Percentiles rank a stretch among this genome's conserved stretches.
Evolutionary conservation across 2,888 invertebrate species (phyloP).

Genomic region (Clunio marinus): DNA sequence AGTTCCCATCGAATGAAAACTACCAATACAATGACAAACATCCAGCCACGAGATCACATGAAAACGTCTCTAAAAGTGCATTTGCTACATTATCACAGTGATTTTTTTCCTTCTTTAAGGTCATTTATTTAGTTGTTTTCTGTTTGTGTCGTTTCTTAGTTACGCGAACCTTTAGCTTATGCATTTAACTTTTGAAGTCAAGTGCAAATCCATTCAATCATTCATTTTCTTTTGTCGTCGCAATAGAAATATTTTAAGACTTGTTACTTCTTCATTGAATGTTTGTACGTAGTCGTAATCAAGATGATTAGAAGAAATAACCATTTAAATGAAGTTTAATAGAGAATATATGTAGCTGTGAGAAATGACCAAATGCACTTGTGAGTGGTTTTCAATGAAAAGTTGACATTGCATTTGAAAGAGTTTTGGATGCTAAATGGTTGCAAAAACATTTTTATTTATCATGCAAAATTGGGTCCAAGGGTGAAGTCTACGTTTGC

Average conservation of each 20-base stretch:
- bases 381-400: constrained; percentile 28
- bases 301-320: constrained; percentile 35
- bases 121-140: not conserved
- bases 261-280: not conserved
- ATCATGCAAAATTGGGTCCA: constrained; percentile 38
- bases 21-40: not conserved
- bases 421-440: constrained; percentile 18
- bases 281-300: constrained; percentile 14
- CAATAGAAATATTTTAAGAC: constrained; percentile 6
- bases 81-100: not conserved
- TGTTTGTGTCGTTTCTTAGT: not conserved
- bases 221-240: not conserved
- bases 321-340: not conserved
- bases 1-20: constrained; percentile 8
- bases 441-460: constrained; percentile 12
- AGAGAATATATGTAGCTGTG: not conserved
- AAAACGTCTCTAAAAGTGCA: constrained; percentile 32
- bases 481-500: constrained; percentile 25
- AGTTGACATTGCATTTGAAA: constrained; percentile 21
- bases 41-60: constrained; percentile 36
- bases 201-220: constrained; percentile 37
- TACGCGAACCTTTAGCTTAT: not conserved
- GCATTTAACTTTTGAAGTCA: constrained; percentile 10
- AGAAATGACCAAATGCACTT: constrained; percentile 34
- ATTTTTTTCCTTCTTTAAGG: constrained; percentile 13